These are phyloP conservation scores for Lota lota DNA, from an alignment of 2,113 vertebrate species.

Conservation along the genomic window DNA sequence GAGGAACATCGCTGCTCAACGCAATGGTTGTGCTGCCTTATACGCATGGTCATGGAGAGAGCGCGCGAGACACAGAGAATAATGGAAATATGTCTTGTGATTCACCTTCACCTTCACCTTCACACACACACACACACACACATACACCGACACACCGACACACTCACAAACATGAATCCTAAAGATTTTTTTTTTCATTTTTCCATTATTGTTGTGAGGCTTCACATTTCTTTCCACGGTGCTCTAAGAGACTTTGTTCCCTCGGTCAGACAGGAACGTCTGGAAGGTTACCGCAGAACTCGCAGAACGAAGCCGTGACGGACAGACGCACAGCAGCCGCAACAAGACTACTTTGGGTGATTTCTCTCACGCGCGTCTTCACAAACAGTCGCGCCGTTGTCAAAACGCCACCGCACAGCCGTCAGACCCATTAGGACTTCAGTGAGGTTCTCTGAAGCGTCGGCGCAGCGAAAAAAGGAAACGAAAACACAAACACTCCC, in stretches of 20 bases:
- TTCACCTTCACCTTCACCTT: not conserved
- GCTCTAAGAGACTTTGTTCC: no score
- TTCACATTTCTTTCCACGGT: not conserved
- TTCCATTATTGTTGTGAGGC: not conserved
- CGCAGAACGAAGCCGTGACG: constrained; percentile 45
- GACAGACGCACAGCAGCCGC: constrained; percentile 44
- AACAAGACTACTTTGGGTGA: constrained; percentile 46
- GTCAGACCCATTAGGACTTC: constrained; percentile 45
- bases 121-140: not conserved
- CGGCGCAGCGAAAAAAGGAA: not conserved
- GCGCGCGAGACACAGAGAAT: no score
- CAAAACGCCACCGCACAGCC: constrained; percentile 30
- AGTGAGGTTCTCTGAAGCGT: not conserved
- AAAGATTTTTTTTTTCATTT: not conserved
- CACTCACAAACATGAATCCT: not conserved
- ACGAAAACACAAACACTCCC: not conserved
- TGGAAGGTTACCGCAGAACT: not conserved
- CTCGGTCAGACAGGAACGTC: no score
- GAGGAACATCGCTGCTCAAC: no score
- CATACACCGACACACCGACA: not conserved
- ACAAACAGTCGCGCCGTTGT: constrained; percentile 42
- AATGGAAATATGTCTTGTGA: not conserved
- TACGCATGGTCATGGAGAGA: no score
- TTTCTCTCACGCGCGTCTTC: constrained; percentile 27
- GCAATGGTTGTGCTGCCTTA: no score